phyloP scores from a whole-genome alignment of 2,113 vertebrate species.

The Cyprinus carpio region DNA sequence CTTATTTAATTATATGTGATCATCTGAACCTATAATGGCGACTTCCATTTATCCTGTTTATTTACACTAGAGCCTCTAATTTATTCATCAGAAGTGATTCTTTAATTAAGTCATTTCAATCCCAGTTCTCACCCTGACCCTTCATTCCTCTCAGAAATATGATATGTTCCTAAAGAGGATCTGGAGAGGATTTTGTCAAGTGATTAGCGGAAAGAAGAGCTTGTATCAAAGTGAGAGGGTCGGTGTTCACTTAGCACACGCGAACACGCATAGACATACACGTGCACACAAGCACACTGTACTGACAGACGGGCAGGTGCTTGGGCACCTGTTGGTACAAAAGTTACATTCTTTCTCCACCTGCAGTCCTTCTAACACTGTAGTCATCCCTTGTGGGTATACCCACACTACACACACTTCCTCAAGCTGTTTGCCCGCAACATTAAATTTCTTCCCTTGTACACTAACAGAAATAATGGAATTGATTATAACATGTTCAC shows the following conservation, averaged over 20 bases:
- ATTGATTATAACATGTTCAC: not conserved
- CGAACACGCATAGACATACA: constrained; percentile 29
- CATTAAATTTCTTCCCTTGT: not conserved
- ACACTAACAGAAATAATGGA: no score
- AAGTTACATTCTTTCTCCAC: constrained; percentile 43
- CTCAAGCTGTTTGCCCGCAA: not conserved
- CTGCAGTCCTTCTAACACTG: constrained; percentile 39
- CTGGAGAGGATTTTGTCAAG: constrained; percentile 10
- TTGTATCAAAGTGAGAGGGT: constrained; percentile 4
- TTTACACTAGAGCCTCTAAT: not conserved
- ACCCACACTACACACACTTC: constrained; percentile 32
- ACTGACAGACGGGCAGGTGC: constrained; percentile 48
- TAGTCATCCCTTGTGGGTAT: constrained; percentile 41
- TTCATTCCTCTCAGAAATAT: constrained; percentile 6
- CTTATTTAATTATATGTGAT: not conserved
- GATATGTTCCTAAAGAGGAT: constrained; percentile 13
- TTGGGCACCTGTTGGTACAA: constrained; percentile 54
- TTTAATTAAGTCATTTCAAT: not conserved
- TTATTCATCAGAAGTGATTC: not conserved
- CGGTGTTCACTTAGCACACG: constrained; percentile 12
- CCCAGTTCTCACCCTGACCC: not conserved
- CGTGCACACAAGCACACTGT: constrained; percentile 38
- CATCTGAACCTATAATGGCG: not conserved
- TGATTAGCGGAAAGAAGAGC: constrained; percentile 22
- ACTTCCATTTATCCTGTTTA: not conserved